Evolutionary conservation across 2,113 vertebrate species (phyloP).

Genomic region (Perca flavescens): DNA sequence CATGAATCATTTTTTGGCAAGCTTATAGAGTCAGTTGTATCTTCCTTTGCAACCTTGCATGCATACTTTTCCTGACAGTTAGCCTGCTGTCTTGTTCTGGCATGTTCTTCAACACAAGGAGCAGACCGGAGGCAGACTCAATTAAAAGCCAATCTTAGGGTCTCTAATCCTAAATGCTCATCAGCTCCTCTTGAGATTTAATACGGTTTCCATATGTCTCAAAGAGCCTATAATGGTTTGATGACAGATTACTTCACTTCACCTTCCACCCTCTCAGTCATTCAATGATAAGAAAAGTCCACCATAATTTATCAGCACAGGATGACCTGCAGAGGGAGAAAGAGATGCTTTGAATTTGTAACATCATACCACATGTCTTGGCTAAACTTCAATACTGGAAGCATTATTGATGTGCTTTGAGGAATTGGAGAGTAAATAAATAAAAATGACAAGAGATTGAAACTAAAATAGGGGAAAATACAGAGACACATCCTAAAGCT

Average conservation of each 20-base stretch:
- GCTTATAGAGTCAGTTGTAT: slow-evolving; percentile 45
- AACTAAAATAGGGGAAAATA: neutral
- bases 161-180: slow-evolving; percentile 31
- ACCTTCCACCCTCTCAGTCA: slow-evolving; percentile 16
- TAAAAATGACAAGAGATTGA: neutral
- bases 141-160: slow-evolving; percentile 22
- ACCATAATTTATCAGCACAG: slow-evolving; percentile 37
- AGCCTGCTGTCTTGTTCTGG: slow-evolving; percentile 66
- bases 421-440: slow-evolving; percentile 19
- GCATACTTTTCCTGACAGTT: slow-evolving; percentile 53
- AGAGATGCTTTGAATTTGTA: slow-evolving; percentile 30
- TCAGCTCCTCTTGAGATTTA: slow-evolving; percentile 33
- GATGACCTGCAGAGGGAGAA: slow-evolving; percentile 54
- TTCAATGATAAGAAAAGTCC: slow-evolving; percentile 33
- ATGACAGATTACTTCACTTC: slow-evolving; percentile 47
- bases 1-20: slow-evolving; percentile 64
- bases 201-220: slow-evolving; percentile 12
- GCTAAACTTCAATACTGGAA: slow-evolving; percentile 1
- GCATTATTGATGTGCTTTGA: neutral
- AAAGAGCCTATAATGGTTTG: slow-evolving; percentile 11
- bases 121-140: slow-evolving; percentile 31
- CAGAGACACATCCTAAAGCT: neutral
- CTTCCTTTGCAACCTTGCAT: slow-evolving; percentile 45
- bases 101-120: slow-evolving; percentile 61
- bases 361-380: neutral